Conservation (phyloP, 2,113 vertebrate genomes). For the Oceanodroma tethys region DNA sequence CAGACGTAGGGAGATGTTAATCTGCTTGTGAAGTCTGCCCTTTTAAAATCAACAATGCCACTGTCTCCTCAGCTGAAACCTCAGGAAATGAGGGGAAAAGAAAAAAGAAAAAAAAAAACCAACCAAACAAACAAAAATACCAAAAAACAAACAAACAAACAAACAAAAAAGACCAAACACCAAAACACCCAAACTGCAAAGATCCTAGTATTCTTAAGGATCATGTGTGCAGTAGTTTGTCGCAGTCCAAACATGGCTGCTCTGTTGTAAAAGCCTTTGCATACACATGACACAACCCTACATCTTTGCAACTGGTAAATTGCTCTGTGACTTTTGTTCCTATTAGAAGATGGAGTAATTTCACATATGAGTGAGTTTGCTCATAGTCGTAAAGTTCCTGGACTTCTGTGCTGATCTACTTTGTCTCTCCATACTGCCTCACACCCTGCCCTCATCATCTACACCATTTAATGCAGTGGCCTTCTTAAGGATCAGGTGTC, state of each 20-base stretch:
- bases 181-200: background rate
- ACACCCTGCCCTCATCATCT: background rate
- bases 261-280: background rate
- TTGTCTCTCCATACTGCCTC: background rate
- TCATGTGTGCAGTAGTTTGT: background rate
- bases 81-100: background rate
- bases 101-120: too few species aligned
- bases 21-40: background rate
- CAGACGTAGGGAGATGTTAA: constrained; percentile 10
- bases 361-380: background rate
- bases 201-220: background rate
- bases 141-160: background rate
- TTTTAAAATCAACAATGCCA: background rate
- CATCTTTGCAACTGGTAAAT: background rate
- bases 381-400: background rate
- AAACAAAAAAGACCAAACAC: too few species aligned
- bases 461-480: background rate
- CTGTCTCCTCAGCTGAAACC: background rate
- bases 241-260: background rate
- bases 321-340: background rate
- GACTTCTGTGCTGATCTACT: background rate
- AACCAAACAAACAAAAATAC: fast-evolving
- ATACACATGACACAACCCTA: background rate
- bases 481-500: background rate
- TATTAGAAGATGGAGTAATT: background rate